A percentile compares a stretch with the other conserved stretches of the same genome.
phyloP scores from a whole-genome alignment of 2,113 vertebrate genomes.

The Formicarius rufipectus region DNA sequence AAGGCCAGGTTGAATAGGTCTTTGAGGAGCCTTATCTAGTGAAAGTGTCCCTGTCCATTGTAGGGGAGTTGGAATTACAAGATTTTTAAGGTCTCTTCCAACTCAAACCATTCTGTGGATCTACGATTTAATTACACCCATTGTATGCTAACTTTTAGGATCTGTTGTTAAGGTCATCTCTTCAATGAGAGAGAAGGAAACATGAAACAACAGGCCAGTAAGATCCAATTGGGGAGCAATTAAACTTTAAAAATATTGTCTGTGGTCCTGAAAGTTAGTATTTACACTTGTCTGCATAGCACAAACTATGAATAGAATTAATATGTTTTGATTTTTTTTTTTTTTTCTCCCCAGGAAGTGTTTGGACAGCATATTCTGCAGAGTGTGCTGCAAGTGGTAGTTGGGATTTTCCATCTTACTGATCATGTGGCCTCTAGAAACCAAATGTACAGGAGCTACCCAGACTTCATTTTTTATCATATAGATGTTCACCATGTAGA shows the following conservation, averaged over 20 bases:
- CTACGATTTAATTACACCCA: accelerated
- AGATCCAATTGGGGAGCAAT: not conserved
- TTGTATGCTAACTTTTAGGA: not conserved
- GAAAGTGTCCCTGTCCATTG: not conserved
- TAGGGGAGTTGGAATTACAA: not conserved
- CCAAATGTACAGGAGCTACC: not conserved
- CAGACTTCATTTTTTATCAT: not conserved
- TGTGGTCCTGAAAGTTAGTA: not conserved
- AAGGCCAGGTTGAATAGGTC: accelerated
- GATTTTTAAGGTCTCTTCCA: not conserved
- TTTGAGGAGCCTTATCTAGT: not conserved
- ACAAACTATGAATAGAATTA: not conserved
- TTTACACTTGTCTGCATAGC: not conserved
- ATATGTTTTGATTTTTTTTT: not conserved
- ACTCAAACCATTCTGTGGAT: not conserved
- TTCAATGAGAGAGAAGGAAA: not conserved
- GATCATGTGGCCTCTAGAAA: not conserved
- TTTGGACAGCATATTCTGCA: not conserved
- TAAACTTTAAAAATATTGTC: not conserved
- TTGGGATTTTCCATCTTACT: not conserved
- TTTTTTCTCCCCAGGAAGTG: not conserved
- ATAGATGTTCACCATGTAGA: not conserved
- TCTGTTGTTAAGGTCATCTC: not conserved
- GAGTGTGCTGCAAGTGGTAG: not conserved
- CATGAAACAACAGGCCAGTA: not conserved